Evolutionary conservation across 1,140 invertebrate species (phyloP).

Genomic region (Diorhabda carinulata): DNA sequence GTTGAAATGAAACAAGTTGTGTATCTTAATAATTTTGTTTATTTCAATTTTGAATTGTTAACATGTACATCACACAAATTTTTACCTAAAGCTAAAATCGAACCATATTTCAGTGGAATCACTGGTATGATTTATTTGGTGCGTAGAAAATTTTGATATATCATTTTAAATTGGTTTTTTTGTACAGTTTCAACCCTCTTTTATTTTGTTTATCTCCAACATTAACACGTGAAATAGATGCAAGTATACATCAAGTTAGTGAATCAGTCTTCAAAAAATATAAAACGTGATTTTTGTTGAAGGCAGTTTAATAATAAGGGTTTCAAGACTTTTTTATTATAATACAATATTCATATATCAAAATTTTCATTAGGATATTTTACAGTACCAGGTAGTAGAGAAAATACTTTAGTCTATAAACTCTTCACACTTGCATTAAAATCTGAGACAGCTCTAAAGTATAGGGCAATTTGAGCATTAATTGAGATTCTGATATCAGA

Average conservation of each 20-base stretch:
- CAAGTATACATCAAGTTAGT: neutral
- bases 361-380: conserved; percentile 36
- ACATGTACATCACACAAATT: conserved; percentile 50
- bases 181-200: neutral
- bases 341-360: conserved; percentile 37
- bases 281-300: neutral
- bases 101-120: conserved; percentile 30
- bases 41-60: conserved; percentile 49
- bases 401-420: no score
- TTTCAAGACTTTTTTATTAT: neutral
- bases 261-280: conserved; percentile 3
- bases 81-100: conserved; percentile 41
- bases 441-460: no score
- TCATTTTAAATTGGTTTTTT: conserved; percentile 12
- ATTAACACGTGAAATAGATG: neutral
- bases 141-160: conserved; percentile 45
- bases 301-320: neutral
- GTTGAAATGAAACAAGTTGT: conserved; percentile 32
- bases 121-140: conserved; percentile 39
- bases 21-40: conserved; percentile 43
- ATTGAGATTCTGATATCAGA: no score
- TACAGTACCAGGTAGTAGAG: neutral
- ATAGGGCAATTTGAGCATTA: no score
- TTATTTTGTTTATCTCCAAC: neutral
- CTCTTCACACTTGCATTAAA: no score